Evolutionary conservation across 2,888 invertebrate genomes (phyloP), one percentile per base, ranked within the genome.

Genomic region (Ptychoptera contaminata): DNA sequence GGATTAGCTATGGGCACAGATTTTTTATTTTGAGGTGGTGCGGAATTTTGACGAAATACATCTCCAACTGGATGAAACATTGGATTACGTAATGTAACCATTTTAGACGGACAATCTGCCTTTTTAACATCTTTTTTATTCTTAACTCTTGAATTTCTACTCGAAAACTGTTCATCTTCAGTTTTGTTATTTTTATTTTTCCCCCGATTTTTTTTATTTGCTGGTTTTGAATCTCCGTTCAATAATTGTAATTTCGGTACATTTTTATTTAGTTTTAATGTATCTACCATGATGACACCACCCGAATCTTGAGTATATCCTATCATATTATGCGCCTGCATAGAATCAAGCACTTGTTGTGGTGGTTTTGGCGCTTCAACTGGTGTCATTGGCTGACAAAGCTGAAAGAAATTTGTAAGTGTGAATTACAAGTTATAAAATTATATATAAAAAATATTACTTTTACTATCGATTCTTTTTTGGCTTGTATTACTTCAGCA

Each of bases 61-160:
- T 14, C 70, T 69, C 0, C 69, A 68, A 2, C 69, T 60, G 12
- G 68, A 40, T 63, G 58, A 11, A 84, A 84, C 67, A 84, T 80
- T 1, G 84, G 84, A 63, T 84, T 84, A 14, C 82, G 72, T 5
- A 84, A 69, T 0, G 84, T 84, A 41, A 84, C 80, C 74, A 83
- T 83, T 51, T 77, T 76, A 45, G 74, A 68, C 32, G 10, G 44
- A 16, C 12, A 39, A 39, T 12, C 31, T 35, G 7, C 8, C 12
- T 23, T 23, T 23, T 23, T 23, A 14, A 46, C 49, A 36, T 2
- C 50, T 47, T 15, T 56, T 58, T 34, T 23, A 42, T 29, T 32
- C 29, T n/a, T n/a, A n/a, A 10, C 47, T 46, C 15, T n/a, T n/a
- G 12, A 12, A 39, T 43, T 31, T 55, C 54, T 0, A 50, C 55